Percentiles rank a stretch among this genome's conserved stretches.
Evolutionary conservation across 2,797 vertebrate genomes (phyloP).

Genomic region (Carcharodon carcharias): DNA sequence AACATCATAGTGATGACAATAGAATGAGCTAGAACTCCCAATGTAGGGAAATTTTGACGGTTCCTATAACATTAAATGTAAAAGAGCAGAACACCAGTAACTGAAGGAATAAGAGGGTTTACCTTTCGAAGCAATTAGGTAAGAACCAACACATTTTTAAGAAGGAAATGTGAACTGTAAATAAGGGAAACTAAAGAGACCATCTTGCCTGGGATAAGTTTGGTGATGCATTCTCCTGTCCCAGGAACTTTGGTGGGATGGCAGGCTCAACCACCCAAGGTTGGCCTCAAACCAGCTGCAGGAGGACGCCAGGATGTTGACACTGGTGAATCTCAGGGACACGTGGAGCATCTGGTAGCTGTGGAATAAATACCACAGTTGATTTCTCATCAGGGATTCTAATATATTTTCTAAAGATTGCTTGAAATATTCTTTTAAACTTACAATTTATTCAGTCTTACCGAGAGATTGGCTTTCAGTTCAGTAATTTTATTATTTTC

Average conservation of each 20-base stretch:
- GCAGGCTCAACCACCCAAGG: background rate
- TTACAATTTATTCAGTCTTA: too few species aligned
- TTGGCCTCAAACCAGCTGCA: background rate
- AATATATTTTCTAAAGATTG: too few species aligned
- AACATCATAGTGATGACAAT: background rate
- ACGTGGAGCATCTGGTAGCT: background rate
- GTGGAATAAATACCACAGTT: background rate
- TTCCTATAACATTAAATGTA: background rate
- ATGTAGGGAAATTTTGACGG: background rate
- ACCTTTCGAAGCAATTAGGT: background rate
- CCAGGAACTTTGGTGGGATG: background rate
- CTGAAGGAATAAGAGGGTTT: background rate
- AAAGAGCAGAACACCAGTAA: background rate
- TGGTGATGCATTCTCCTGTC: background rate
- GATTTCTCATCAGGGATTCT: too few species aligned
- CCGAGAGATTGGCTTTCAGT: background rate
- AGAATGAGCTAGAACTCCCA: background rate
- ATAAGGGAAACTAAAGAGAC: background rate
- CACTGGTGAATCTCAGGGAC: background rate
- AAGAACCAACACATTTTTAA: background rate
- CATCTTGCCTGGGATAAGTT: background rate
- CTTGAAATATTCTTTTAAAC: too few species aligned
- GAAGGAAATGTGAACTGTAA: background rate
- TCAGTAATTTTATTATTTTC: background rate
- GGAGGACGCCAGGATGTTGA: background rate